Base-by-base conservation (phyloP, 2,113 vertebrate species). In the Corydoras maculifer region DNA sequence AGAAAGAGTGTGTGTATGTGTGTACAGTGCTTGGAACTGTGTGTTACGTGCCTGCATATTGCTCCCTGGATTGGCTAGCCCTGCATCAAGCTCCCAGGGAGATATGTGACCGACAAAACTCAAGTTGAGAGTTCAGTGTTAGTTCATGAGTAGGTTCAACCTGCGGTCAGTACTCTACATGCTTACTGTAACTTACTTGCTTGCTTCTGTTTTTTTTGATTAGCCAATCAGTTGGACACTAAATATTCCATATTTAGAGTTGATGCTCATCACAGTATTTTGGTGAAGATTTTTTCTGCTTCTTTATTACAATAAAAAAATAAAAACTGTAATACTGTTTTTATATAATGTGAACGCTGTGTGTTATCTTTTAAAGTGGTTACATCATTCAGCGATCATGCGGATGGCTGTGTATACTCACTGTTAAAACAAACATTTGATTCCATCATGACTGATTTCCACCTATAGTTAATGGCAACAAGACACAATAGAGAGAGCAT, bases 141-240 rank as follows among this genome's bases (percentile, higher is more conserved):
- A 91, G 90, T 90, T 90, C 87, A 91, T 80, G 65, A 81, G 58
- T 77, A 82, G 83, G 90, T 91, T 91, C 88, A 90, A 73, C 80
- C 61, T 79, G 32, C 86, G 88, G 90, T 90, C 89, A 90, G 78
- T 82, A 25, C 83, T 84, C 82, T 70, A 72, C 54, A 65, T 53
- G 79, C 78, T 75, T 74, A 77, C 50, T 75, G 79, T 81, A 80
- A 73, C 68, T 13, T 60, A 15, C 62, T 31, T 25, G 18, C 54
- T 61, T 61, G 61, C 55, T 58, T 75, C 76, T 32, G 77, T 77
- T 60, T 72, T 32, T 75, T 75, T 79, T 74, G 69, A 35, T 64
- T 59, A 58, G 66, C 69, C 64, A 72, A 70, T 80, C 78, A 70
- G 73, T 65, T 65, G 58, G 71, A 51, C 70, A 68, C 67, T 79